Conservation (phyloP, 2,113 vertebrate species). For the Mirounga angustirostris region DNA sequence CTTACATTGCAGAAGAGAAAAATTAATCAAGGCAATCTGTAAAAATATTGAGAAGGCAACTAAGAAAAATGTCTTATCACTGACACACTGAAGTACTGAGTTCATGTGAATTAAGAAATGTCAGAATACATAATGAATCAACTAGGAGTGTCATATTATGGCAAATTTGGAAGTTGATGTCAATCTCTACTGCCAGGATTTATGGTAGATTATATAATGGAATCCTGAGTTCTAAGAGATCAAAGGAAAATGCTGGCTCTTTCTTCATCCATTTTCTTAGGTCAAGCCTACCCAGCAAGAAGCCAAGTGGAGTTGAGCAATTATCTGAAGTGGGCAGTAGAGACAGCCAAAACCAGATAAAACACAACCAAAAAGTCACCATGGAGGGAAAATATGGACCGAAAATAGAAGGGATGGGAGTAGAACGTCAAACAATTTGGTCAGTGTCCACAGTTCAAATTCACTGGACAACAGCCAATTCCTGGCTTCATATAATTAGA, state of each 20-base stretch:
- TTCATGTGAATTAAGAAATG: slow-evolving; percentile 69
- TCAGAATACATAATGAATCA: slow-evolving; percentile 72
- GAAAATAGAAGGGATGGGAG: slow-evolving; percentile 62
- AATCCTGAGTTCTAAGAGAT: slow-evolving; percentile 72
- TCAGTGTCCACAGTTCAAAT: slow-evolving; percentile 46
- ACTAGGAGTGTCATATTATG: slow-evolving; percentile 50
- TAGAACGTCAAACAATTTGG: slow-evolving; percentile 63
- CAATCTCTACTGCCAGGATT: slow-evolving; percentile 67
- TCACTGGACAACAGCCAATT: slow-evolving; percentile 40
- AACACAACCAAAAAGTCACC: slow-evolving; percentile 65
- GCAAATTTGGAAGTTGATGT: slow-evolving; percentile 71
- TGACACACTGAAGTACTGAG: slow-evolving; percentile 55
- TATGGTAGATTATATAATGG: slow-evolving; percentile 78
- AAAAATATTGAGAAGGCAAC: slow-evolving; percentile 69
- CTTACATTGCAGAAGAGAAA: slow-evolving; percentile 81
- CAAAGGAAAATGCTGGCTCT: slow-evolving; percentile 77
- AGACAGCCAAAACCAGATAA: slow-evolving; percentile 80
- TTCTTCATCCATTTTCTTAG: slow-evolving; percentile 65
- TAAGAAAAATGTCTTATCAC: slow-evolving; percentile 62
- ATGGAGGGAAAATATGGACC: slow-evolving; percentile 45
- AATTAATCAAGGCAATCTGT: slow-evolving; percentile 80
- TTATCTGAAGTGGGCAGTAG: slow-evolving; percentile 71
- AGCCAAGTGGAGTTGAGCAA: slow-evolving; percentile 77
- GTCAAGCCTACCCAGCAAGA: slow-evolving; percentile 70
- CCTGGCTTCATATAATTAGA: slow-evolving; percentile 26